Base-by-base conservation (phyloP, 2,888 invertebrate species). In the Leptinotarsa tumamoca region DNA sequence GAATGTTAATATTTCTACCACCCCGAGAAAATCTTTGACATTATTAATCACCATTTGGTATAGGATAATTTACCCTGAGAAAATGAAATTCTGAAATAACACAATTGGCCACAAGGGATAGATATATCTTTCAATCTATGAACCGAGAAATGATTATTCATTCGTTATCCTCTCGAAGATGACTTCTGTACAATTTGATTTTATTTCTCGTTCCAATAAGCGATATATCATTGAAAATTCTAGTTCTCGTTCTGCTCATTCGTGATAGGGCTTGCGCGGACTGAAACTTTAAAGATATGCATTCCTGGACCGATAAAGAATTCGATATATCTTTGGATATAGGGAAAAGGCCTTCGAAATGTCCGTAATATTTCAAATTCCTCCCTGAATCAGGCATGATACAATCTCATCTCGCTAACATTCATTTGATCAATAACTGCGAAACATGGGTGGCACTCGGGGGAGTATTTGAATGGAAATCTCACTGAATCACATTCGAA, bases 351-450 rank as follows among this genome's bases (percentile, higher is more conserved):
- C 82, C 81, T 78, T 79, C 78, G 68, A 83, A 83, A 82, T 84
- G 83, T 80, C 80, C 78, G 82, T 77, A 83, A 84, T 84, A 84
- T 84, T 84, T 84, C 84, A 84, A 83, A 83, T 80, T 43, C 63
- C 43, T 33, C 63, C 63, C 63, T 17, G 63, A 27, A 63, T 33
- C 80, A 82, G 82, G 79, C 82, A 80, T 80, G 82, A 83, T 84
- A 83, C 83, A 84, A 84, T 84, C 83, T 84, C 82, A 84, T 71
- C 56, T 58, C 27, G 70, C 70, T 56, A 70, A 81, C 81, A 81
- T 75, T 27, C 71, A 72, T 76, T 78, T 84, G 83, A 84, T 84
- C 84, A 82, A 83, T 84, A 82, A 81, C 80, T 81, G 67, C 72
- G 67, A 69, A 77, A 73, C 77, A 77, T 75, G 43, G 43, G 18